A percentile compares a stretch with the other conserved stretches of the same genome.
phyloP scores from a whole-genome alignment of 2,888 invertebrate species.

The Deilephila porcellus region DNA sequence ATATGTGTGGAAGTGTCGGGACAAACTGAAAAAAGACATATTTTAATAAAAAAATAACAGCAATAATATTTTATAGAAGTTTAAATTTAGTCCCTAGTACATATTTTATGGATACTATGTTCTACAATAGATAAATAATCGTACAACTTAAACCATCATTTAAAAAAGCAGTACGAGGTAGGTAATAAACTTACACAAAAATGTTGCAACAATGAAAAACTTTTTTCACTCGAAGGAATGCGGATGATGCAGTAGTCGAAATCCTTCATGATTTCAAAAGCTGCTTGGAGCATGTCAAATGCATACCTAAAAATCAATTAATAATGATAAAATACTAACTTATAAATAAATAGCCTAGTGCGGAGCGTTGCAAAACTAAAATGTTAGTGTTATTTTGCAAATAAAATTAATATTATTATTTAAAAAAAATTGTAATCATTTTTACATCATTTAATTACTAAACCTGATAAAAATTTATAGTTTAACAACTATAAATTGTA shows the following conservation, averaged over 20 bases:
- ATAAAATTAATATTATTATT: no score
- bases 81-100: no score
- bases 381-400: no score
- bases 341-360: not conserved
- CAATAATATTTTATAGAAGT: not conserved
- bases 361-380: no score
- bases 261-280: conserved; percentile 87
- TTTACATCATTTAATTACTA: not conserved
- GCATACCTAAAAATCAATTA: conserved; percentile 60
- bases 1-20: conserved; percentile 57
- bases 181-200: conserved; percentile 71
- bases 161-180: not conserved
- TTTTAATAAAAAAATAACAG: not conserved
- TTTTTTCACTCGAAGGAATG: conserved; percentile 75
- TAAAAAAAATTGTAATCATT: not conserved
- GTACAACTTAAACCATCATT: not conserved
- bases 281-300: conserved; percentile 85
- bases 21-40: conserved; percentile 62
- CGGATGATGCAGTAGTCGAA: conserved; percentile 87
- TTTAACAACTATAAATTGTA: no score
- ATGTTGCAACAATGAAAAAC: conserved; percentile 78
- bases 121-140: no score
- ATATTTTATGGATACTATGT: no score
- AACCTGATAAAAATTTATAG: no score
- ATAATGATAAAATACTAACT: not conserved